Conservation (phyloP, 2,888 invertebrate species). For the Theretra japonica region DNA sequence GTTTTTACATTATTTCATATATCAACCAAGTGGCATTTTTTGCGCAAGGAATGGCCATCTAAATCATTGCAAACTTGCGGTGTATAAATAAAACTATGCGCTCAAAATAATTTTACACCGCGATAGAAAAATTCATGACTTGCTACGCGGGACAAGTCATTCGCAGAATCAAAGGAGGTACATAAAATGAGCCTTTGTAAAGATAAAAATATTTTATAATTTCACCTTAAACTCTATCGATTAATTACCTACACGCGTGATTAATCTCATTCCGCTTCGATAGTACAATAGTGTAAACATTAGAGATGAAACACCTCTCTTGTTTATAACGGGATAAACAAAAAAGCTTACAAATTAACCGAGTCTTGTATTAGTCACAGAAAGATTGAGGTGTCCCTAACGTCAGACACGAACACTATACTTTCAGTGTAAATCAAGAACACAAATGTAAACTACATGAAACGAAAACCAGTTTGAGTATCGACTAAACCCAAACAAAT, state of each 20-base stretch:
- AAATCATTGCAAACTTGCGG: conserved; percentile 38
- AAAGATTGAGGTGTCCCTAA: conserved; percentile 11
- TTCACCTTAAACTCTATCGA: conserved; percentile 8
- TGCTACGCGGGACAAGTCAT: conserved; percentile 39
- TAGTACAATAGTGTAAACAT: conserved; percentile 24
- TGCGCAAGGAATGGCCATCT: conserved; percentile 31
- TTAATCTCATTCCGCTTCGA: conserved; percentile 22
- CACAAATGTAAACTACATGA: background rate
- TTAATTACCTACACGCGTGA: conserved; percentile 21
- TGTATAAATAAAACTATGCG: conserved; percentile 40
- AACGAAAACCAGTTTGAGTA: background rate
- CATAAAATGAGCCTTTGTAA: conserved; percentile 21
- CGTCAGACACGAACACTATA: background rate
- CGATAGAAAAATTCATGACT: conserved; percentile 39
- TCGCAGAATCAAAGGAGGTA: conserved; percentile 34
- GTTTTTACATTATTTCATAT: conserved; percentile 24
- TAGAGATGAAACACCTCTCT: conserved; percentile 16
- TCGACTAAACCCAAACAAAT: conserved; percentile 26
- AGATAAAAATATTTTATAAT: conserved; percentile 23
- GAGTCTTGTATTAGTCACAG: background rate
- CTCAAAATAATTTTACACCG: conserved; percentile 42
- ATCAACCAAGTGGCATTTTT: conserved; percentile 29
- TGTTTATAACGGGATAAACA: conserved; percentile 8
- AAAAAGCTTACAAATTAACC: conserved; percentile 17
- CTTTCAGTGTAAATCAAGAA: background rate